Conservation (phyloP, 2,797 vertebrate species). For the Gobio occitaniae region DNA sequence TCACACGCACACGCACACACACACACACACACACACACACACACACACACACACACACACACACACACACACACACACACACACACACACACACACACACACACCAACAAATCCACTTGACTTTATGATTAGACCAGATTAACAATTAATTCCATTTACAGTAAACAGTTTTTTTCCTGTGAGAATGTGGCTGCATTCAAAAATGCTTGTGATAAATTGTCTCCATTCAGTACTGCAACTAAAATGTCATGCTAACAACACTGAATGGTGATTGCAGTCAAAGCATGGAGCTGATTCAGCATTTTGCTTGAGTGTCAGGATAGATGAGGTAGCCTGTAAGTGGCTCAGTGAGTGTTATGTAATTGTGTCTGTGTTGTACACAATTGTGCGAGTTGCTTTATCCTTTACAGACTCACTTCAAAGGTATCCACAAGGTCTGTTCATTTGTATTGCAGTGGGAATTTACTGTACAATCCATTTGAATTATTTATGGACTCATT, state of each 20-base stretch:
- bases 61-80: too few species aligned
- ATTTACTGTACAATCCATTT: background rate
- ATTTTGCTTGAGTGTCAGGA: background rate
- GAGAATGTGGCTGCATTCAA: background rate
- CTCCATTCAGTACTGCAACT: constrained; percentile 4
- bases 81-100: too few species aligned
- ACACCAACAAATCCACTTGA: background rate
- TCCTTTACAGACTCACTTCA: background rate
- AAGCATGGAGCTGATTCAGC: constrained; percentile 33
- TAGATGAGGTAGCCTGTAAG: constrained; percentile 41
- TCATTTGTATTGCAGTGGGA: background rate
- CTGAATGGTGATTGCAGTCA: constrained; percentile 1
- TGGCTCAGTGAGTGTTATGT: constrained; percentile 43
- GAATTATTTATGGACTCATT: background rate
- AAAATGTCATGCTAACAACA: constrained; percentile 18
- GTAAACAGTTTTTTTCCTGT: background rate
- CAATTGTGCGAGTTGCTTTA: background rate
- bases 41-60: too few species aligned
- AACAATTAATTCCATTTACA: constrained; percentile 19
- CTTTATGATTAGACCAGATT: background rate
- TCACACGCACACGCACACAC: too few species aligned
- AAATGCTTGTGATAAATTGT: background rate
- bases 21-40: too few species aligned
- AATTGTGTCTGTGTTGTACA: constrained; percentile 34
- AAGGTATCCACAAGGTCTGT: background rate